These are phyloP conservation scores for Clepsis dumicolana DNA, from an alignment of 2,888 invertebrate species.

Conservation along the genomic window DNA sequence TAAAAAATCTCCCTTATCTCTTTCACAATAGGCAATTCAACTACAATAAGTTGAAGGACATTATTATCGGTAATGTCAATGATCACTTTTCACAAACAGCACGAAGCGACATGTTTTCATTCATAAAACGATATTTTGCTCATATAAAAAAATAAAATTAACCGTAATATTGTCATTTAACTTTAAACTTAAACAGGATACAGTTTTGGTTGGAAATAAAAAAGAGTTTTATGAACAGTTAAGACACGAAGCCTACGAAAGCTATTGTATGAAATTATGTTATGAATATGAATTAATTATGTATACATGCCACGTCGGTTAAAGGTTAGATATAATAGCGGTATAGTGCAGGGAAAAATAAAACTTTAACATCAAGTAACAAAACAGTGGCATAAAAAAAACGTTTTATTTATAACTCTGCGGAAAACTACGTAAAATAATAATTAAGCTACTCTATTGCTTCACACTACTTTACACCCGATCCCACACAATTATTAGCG, in stretches of 20 bases:
- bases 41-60: conserved; percentile 24
- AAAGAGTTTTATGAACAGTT: not conserved
- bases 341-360: not conserved
- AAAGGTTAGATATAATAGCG: conserved; percentile 4
- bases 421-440: no score
- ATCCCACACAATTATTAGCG: not conserved
- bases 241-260: not conserved
- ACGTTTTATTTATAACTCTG: no score
- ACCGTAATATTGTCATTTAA: not conserved
- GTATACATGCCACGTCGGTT: not conserved
- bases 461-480: no score
- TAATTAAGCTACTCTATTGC: no score
- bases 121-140: not conserved
- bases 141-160: not conserved
- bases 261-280: not conserved
- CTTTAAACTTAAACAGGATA: not conserved
- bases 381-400: no score
- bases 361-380: no score
- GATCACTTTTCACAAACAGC: conserved; percentile 24
- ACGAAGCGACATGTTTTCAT: not conserved
- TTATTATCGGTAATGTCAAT: conserved; percentile 13
- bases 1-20: conserved; percentile 8
- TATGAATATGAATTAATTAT: not conserved
- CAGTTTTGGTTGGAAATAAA: not conserved
- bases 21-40: conserved; percentile 13